Evolutionary conservation across 2,888 invertebrate genomes (phyloP).

Genomic region (Bedellia somnulentella): DNA sequence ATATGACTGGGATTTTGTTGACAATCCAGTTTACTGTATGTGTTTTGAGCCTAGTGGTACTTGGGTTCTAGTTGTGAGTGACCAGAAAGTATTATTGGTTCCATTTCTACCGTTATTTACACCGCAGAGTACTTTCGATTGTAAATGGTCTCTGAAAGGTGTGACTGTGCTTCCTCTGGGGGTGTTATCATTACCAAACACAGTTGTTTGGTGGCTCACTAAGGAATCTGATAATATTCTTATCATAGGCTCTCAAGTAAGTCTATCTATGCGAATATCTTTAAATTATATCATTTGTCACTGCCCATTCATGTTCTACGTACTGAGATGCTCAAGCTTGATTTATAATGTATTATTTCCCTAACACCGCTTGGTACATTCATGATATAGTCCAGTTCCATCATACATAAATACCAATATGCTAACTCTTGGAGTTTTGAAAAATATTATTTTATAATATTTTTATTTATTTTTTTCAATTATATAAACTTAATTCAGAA

Average conservation of each 20-base stretch:
- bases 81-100: constrained; percentile 48
- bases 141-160: constrained; percentile 49
- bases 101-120: constrained; percentile 48
- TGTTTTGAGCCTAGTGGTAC: constrained; percentile 84
- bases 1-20: constrained; percentile 49
- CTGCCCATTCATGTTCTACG: no score
- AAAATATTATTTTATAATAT: no score
- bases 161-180: constrained; percentile 43
- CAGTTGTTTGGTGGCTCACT: constrained; percentile 78
- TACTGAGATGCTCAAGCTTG: no score
- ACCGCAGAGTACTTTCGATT: constrained; percentile 43
- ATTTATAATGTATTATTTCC: no score
- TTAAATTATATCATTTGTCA: no score
- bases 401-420: no score
- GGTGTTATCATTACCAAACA: constrained; percentile 53
- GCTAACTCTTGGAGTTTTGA: no score
- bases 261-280: background rate
- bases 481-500: no score
- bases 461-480: no score
- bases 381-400: no score
- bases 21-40: constrained; percentile 65
- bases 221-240: constrained; percentile 70
- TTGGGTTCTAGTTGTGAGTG: constrained; percentile 69
- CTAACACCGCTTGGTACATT: no score
- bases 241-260: constrained; percentile 69